Evolutionary conservation across 2,113 vertebrate species (phyloP).

Genomic region (Boulengerochromis microlepis): DNA sequence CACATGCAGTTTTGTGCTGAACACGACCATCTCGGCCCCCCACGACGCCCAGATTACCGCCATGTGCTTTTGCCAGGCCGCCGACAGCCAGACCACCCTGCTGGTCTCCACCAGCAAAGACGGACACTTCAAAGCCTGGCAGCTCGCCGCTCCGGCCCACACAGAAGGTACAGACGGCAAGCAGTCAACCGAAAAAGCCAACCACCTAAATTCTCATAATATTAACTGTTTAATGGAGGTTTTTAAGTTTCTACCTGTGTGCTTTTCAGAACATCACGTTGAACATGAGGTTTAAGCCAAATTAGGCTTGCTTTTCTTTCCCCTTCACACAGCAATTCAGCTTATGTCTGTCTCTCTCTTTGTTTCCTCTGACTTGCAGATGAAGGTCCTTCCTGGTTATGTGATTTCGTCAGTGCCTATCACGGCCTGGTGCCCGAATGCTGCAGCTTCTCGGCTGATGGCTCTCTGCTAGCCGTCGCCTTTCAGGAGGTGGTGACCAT

Average conservation of each 20-base stretch:
- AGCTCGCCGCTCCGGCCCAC: constrained; percentile 71
- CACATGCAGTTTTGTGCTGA: constrained; percentile 81
- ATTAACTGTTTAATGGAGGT: background rate
- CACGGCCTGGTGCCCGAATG: constrained; percentile 79
- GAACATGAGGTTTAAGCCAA: background rate
- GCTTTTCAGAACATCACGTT: background rate
- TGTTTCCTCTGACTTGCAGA: constrained; percentile 38
- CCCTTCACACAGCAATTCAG: background rate
- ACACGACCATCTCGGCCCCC: constrained; percentile 83
- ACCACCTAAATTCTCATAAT: background rate
- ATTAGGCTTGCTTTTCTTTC: background rate
- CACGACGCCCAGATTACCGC: constrained; percentile 82
- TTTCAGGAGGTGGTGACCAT: constrained; percentile 87
- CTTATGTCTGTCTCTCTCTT: background rate
- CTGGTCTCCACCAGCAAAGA: constrained; percentile 85
- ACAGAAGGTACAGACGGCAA: constrained; percentile 27
- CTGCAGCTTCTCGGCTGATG: constrained; percentile 91
- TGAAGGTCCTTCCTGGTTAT: constrained; percentile 83
- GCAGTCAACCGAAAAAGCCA: background rate
- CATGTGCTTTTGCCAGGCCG: constrained; percentile 77
- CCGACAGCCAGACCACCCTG: constrained; percentile 60
- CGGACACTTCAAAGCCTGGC: constrained; percentile 90
- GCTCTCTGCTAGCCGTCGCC: constrained; percentile 86
- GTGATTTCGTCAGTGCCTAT: constrained; percentile 91
- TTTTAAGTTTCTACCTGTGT: background rate